Base-by-base conservation (phyloP, 2,888 invertebrate genomes). In the Drosophila neotestacea region DNA sequence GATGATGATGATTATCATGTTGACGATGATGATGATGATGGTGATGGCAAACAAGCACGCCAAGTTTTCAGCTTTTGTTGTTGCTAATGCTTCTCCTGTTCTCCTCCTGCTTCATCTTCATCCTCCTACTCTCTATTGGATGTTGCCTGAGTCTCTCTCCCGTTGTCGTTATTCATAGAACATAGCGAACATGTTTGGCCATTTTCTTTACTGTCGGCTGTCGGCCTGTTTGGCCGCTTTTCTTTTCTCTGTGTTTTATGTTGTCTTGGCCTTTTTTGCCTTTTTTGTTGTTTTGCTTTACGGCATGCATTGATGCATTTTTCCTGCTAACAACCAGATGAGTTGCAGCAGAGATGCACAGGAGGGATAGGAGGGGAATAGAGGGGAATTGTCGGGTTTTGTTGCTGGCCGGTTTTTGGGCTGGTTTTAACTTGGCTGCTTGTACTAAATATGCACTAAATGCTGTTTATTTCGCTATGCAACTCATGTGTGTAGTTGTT, bases 271-370 rank as follows among this genome's bases (percentile, higher is more conserved):
- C 71, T 77, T 87, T 85, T 82, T 68, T 64, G n/a, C 6, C 55
- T 66, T 42, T 58, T 41, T 69, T 27, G 36, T 55, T 70, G 34
- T 60, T 70, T 63, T 42, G 22, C 52, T 68, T 70, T 73, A 54
- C 81, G 66, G 78, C 79, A 76, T 75, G 84, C 89, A 82, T 81
- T 85, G 89, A 89, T 89, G 85, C 89, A 87, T 84, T 85, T 89
- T 89, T 87, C 88, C 89, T 84, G 87, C 85, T 81, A 73, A 79
- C 82, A 75, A 83, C 74, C 81, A 82, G 68, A 84, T 73, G 77
- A 64, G 71, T 67, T 50, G 50, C 22, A 46, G 34, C 28, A 27
- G 38, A 28, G 39, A 7, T 47, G 28, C 28, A 34, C 10, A n/a
- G 6, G 32, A 30, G 32, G 7, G 10, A 30, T 36, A 11, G 28